Conservation (phyloP, 2,797 vertebrate genomes). For the Takifugu rubripes region DNA sequence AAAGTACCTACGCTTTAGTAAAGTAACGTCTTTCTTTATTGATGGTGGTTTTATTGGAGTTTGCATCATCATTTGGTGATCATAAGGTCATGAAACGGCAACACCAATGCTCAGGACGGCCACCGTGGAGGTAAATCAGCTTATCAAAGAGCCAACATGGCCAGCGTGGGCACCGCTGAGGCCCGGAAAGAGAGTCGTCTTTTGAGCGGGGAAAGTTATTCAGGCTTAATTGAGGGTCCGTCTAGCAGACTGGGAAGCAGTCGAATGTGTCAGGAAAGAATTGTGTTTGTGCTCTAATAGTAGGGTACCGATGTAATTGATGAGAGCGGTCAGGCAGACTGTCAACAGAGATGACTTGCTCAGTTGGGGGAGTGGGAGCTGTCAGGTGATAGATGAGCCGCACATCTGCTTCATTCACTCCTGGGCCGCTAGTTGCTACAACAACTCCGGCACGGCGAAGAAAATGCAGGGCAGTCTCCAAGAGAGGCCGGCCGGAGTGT, state of each 20-base stretch:
- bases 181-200: constrained; percentile 52
- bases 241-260: constrained; percentile 65
- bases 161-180: constrained; percentile 37
- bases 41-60: constrained; percentile 5
- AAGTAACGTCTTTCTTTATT: constrained; percentile 10
- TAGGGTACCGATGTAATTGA: constrained; percentile 72
- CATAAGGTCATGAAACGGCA: constrained; percentile 24
- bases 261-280: constrained; percentile 62
- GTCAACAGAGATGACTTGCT: constrained; percentile 86
- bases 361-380: constrained; percentile 79
- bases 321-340: constrained; percentile 69
- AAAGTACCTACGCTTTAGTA: background rate
- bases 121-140: constrained; percentile 44
- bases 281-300: constrained; percentile 67
- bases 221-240: constrained; percentile 72
- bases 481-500: constrained; percentile 77
- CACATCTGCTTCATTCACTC: constrained; percentile 89
- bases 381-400: constrained; percentile 81
- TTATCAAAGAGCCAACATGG: constrained; percentile 21
- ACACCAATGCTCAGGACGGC: constrained; percentile 24
- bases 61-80: constrained; percentile 14
- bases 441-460: constrained; percentile 78
- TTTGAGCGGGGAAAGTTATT: constrained; percentile 68
- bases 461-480: constrained; percentile 85
- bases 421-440: constrained; percentile 86